Evolutionary conservation across 2,888 invertebrate species (phyloP), one percentile per base, ranked within the genome.

Genomic region (Lissonota sp.): DNA sequence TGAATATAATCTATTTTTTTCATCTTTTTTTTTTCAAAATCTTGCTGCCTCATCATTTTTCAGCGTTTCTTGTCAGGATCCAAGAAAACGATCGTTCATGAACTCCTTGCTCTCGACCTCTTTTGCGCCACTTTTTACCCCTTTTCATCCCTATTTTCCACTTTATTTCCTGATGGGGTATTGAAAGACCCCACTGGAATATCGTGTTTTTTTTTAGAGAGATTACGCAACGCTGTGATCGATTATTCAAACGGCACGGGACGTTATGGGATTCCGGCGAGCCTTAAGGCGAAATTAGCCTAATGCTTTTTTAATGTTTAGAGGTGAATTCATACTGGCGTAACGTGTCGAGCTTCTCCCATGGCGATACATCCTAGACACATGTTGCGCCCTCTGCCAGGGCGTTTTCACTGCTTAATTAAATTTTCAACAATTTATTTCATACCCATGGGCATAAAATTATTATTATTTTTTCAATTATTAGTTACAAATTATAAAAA

Each of bases 261-360:
- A 46, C 37, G 49, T 12, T 12, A 14, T 51, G 46, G 64, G 46
- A n/a, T n/a, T 46, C 58, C 5, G 49, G 49, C 14, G 39, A 57
- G 44, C 49, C 46, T 66, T 62, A 71, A 51, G 49, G 40, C 70
- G 63, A 80, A 84, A 79, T 84, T 84, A 79, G 67, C 79, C 74
- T 84, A 84, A 85, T 83, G 84, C 76, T 80, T 83, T 84, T 86
- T 85, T 85, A 80, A 84, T 80, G 84, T 78, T 64, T 64, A n/a
- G 39, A 39, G 77, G 69, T 26, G 53, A 71, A 46, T 58, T 53
- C 12, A 69, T 53, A 26, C 55, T 49, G 39, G 39, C 37, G 58
- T 40, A n/a, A 53, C 51, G 12, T 44, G 6, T 44, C 1, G 44
- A 26, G 42, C 5, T 7, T 42, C 42, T 7, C 42, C 42, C 7